Evolutionary conservation across 1,140 invertebrate genomes (phyloP).

Genomic region (Cepaea nemoralis): DNA sequence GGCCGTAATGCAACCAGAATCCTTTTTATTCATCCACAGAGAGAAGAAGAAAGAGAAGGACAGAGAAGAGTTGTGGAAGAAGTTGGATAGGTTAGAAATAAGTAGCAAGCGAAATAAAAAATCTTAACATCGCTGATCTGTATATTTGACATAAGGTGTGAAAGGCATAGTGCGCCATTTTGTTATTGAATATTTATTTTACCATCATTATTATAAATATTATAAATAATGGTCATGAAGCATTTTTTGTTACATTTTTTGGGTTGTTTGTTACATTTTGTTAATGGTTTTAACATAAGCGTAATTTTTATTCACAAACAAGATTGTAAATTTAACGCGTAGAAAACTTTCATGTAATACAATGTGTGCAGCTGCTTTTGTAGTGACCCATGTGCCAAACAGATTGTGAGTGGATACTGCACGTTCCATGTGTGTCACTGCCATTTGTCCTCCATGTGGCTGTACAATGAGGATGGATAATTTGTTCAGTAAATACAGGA

Average conservation of each 20-base stretch:
- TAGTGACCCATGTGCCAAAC: constrained; percentile 27
- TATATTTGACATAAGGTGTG: constrained; percentile 29
- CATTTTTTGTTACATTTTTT: constrained; percentile 19
- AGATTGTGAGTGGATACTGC: not conserved
- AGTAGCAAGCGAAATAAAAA: constrained; percentile 62
- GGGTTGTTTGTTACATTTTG: not conserved
- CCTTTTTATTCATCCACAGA: constrained; percentile 53
- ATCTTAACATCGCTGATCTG: constrained; percentile 43
- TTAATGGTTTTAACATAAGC: not conserved
- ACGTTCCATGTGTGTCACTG: not conserved
- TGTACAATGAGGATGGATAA: not conserved
- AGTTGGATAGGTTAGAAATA: constrained; percentile 69
- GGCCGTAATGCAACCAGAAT: too few relatives aligned
- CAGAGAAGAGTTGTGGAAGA: constrained; percentile 71
- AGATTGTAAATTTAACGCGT: not conserved
- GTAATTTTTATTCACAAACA: constrained; percentile 13
- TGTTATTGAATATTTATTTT: constrained; percentile 40
- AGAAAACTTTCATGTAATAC: not conserved
- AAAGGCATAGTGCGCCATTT: constrained; percentile 28
- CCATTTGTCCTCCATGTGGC: not conserved
- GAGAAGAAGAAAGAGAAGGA: constrained; percentile 73
- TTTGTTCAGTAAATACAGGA: too few relatives aligned
- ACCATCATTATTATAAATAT: constrained; percentile 29
- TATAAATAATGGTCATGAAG: constrained; percentile 27
- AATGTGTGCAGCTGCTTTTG: not conserved